Conservation (phyloP, 2,113 vertebrate genomes). For the Tretioscincus oriximinensis region DNA sequence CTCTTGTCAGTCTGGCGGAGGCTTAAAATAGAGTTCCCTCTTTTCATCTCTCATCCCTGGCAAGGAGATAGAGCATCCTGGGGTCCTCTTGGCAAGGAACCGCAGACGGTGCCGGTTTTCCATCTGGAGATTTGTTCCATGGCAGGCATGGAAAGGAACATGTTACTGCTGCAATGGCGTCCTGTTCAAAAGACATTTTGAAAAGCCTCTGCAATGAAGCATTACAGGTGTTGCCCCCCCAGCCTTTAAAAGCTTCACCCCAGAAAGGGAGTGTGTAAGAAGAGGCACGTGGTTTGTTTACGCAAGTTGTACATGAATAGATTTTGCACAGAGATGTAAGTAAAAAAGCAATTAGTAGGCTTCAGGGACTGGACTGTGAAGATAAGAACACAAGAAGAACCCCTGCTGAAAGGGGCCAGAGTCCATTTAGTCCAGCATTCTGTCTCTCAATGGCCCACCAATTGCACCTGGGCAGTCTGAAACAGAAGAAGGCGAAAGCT, state of each 20-base stretch:
- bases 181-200: background rate
- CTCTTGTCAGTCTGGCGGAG: background rate
- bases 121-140: background rate
- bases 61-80: background rate
- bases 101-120: background rate
- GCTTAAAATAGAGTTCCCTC: background rate
- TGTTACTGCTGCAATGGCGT: too few relatives aligned
- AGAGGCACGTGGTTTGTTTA: background rate
- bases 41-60: background rate
- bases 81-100: background rate
- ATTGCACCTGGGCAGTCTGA: too few relatives aligned
- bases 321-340: background rate
- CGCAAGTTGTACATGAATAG: background rate
- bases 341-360: too few relatives aligned
- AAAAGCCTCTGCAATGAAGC: background rate
- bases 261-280: background rate
- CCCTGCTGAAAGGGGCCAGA: too few relatives aligned
- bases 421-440: too few relatives aligned
- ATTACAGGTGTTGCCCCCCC: too few relatives aligned
- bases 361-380: too few relatives aligned
- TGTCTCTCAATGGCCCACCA: too few relatives aligned
- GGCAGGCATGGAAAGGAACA: background rate
- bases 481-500: too few relatives aligned
- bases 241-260: too few relatives aligned
- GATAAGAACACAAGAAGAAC: too few relatives aligned